phyloP scores from a whole-genome alignment of 2,113 vertebrate genomes.

The Thermophis baileyi region DNA sequence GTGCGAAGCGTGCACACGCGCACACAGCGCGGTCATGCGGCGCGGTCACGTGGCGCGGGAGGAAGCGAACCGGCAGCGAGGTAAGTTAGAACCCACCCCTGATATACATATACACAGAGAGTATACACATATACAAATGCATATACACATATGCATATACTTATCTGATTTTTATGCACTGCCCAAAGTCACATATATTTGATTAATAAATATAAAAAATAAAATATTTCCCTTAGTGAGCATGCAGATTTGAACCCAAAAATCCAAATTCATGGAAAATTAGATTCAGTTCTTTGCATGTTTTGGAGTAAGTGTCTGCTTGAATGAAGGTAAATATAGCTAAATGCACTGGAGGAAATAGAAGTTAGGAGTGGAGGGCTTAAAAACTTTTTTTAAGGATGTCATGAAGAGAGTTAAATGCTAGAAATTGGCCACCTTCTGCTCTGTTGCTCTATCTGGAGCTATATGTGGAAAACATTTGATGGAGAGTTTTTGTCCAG shows the following conservation, averaged over 20 bases:
- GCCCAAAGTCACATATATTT: too few relatives aligned
- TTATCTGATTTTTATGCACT: too few relatives aligned
- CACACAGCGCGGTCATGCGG: too few relatives aligned
- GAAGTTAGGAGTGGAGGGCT: background rate
- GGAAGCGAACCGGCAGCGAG: too few relatives aligned
- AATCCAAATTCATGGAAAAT: background rate
- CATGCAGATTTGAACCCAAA: background rate
- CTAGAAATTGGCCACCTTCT: background rate
- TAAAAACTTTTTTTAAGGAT: background rate
- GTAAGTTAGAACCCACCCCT: too few relatives aligned
- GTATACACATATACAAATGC: too few relatives aligned
- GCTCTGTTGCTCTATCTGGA: background rate
- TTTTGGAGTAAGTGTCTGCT: background rate
- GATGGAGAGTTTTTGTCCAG: background rate
- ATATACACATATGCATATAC: too few relatives aligned
- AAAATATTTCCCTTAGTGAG: background rate
- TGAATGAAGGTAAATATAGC: background rate
- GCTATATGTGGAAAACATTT: background rate
- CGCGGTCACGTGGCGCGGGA: too few relatives aligned
- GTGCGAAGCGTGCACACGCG: too few relatives aligned
- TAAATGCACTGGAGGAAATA: background rate
- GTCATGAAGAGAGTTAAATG: background rate
- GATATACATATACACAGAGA: too few relatives aligned
- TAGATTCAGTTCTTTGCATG: background rate
- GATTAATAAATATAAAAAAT: too few relatives aligned